Evolutionary conservation across 2,113 vertebrate species (phyloP).

Genomic region (Pagrus major): DNA sequence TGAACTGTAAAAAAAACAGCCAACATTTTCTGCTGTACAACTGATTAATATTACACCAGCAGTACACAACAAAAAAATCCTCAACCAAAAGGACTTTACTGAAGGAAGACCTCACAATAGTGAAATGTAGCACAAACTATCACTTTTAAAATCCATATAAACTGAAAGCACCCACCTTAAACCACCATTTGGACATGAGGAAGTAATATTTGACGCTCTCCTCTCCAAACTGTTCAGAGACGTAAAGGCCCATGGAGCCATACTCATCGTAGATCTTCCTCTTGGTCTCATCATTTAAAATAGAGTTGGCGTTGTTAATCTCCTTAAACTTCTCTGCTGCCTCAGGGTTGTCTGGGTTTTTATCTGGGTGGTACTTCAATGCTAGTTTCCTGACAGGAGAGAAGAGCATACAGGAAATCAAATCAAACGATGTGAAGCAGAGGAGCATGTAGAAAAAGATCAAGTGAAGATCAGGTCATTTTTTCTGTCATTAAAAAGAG

Average conservation of each 20-base stretch:
- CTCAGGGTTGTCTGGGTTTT: conserved; percentile 92
- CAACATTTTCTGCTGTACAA: no score
- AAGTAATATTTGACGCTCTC: conserved; percentile 95
- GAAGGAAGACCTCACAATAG: background rate
- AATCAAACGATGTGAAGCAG: background rate
- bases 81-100: background rate
- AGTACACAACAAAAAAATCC: no score
- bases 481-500: background rate
- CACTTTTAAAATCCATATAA: no score
- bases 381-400: conserved; percentile 88
- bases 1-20: no score
- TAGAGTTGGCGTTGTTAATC: conserved; percentile 93
- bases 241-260: conserved; percentile 93
- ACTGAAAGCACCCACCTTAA: conserved; percentile 88
- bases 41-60: no score
- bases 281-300: conserved; percentile 90
- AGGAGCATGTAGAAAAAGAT: background rate
- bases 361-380: conserved; percentile 94
- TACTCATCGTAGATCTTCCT: conserved; percentile 92
- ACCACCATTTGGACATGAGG: conserved; percentile 95
- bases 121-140: no score
- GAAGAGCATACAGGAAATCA: background rate
- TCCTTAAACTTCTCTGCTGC: conserved; percentile 95
- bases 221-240: conserved; percentile 94
- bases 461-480: background rate